phyloP scores from a whole-genome alignment of 2,888 invertebrate genomes.

The Neoascia interrupta region DNA sequence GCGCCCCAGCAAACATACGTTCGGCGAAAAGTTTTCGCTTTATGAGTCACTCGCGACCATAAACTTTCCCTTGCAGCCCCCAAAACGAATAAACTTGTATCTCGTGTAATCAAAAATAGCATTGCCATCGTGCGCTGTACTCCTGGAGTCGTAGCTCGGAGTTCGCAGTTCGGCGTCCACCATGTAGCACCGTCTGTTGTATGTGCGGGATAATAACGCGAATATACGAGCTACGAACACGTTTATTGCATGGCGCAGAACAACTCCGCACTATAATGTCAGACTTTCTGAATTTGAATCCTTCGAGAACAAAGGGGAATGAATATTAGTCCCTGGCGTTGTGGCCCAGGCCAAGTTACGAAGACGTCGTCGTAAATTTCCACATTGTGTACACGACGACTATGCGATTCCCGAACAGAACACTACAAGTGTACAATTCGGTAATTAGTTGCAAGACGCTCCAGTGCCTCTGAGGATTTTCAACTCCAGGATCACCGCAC shows the following conservation, averaged over 20 bases:
- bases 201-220: conserved; percentile 58
- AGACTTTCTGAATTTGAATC: conserved; percentile 65
- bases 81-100: conserved; percentile 70
- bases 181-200: conserved; percentile 4
- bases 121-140: no score
- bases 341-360: conserved; percentile 23
- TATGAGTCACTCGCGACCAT: conserved; percentile 70
- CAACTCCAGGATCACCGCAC: neutral
- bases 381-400: conserved; percentile 6
- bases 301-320: conserved; percentile 62
- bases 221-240: conserved; percentile 55
- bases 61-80: conserved; percentile 64
- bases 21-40: conserved; percentile 61
- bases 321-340: conserved; percentile 56
- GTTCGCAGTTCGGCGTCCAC: no score
- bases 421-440: conserved; percentile 32
- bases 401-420: conserved; percentile 29
- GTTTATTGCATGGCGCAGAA: conserved; percentile 48
- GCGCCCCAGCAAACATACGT: conserved; percentile 45
- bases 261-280: conserved; percentile 54
- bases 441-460: conserved; percentile 65
- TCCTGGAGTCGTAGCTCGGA: conserved; percentile 50
- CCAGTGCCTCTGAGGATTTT: conserved; percentile 20
- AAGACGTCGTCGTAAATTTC: conserved; percentile 45
- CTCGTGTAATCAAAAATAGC: conserved; percentile 69